Conservation (phyloP, 2,113 vertebrate species). For the Mormoops blainvillei region DNA sequence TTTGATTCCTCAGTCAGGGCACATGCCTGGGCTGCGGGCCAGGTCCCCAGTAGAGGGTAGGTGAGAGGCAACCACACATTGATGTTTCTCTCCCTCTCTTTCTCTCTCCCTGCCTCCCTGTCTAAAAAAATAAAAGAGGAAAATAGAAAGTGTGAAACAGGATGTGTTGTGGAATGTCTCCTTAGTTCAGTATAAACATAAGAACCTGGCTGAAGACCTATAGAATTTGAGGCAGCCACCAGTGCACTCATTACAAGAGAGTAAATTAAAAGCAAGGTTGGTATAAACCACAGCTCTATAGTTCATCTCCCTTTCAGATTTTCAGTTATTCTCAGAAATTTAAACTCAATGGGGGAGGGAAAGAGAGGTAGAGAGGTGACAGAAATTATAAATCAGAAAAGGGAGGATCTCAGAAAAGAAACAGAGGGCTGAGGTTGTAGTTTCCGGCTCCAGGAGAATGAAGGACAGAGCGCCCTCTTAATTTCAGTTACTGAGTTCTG, state of each 20-base stretch:
- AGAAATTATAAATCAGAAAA: not conserved
- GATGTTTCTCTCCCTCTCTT: no score
- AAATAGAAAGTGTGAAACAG: no score
- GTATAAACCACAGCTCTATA: fast-evolving
- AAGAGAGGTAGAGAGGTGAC: not conserved
- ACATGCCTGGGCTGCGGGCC: no score
- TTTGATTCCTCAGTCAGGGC: no score
- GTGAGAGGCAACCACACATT: no score
- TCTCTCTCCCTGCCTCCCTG: no score
- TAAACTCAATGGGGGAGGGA: not conserved
- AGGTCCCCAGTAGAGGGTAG: no score
- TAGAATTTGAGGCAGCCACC: not conserved
- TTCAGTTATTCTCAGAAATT: not conserved
- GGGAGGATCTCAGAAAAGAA: not conserved
- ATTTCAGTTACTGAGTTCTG: fast-evolving
- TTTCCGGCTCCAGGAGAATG: not conserved
- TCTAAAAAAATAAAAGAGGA: no score
- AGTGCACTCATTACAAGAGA: not conserved
- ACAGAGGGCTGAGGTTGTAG: not conserved
- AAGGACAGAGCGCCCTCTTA: no score
- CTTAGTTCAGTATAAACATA: not conserved
- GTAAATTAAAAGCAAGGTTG: fast-evolving
- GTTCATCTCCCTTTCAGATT: not conserved
- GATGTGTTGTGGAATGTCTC: fast-evolving
- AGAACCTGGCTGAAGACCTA: not conserved